These are phyloP conservation scores for Natator depressus DNA, from an alignment of 2,113 vertebrate genomes.

Conservation along the genomic window DNA sequence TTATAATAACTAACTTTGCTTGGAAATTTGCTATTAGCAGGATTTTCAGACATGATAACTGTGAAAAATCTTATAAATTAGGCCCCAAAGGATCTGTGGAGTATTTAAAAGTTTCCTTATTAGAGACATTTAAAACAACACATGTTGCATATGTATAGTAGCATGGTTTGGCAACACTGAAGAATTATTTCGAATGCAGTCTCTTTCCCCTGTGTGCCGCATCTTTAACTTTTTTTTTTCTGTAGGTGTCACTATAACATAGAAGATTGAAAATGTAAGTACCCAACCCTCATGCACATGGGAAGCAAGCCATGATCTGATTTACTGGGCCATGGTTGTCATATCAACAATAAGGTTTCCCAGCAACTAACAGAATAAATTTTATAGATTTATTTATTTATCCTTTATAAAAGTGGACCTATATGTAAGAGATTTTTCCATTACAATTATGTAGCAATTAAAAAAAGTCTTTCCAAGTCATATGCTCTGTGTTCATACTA, in stretches of 20 bases:
- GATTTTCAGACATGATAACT: conserved; percentile 40
- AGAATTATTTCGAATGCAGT: not conserved
- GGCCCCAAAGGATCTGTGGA: not conserved
- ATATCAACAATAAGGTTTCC: conserved; percentile 83
- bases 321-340: conserved; percentile 78
- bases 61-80: conserved; percentile 36
- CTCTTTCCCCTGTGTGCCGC: not conserved
- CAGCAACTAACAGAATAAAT: conserved; percentile 78
- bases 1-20: conserved; percentile 29
- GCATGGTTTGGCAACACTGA: not conserved
- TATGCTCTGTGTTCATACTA: conserved; percentile 61
- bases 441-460: conserved; percentile 68
- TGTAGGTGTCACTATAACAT: conserved; percentile 83
- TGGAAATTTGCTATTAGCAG: conserved; percentile 38
- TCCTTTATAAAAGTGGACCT: conserved; percentile 65
- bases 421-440: conserved; percentile 43
- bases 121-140: not conserved
- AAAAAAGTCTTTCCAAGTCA: conserved; percentile 62
- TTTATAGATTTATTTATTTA: conserved; percentile 77
- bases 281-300: conserved; percentile 46
- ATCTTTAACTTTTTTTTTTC: conserved; percentile 66
- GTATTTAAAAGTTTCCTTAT: not conserved
- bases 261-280: conserved; percentile 63
- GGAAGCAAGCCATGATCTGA: conserved; percentile 65
- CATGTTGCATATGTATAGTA: accelerated